Percentiles rank a stretch among this genome's conserved stretches.
These are phyloP conservation scores for Brachyalestes nurse DNA, from an alignment of 2,797 vertebrate species.

Conservation along the genomic window DNA sequence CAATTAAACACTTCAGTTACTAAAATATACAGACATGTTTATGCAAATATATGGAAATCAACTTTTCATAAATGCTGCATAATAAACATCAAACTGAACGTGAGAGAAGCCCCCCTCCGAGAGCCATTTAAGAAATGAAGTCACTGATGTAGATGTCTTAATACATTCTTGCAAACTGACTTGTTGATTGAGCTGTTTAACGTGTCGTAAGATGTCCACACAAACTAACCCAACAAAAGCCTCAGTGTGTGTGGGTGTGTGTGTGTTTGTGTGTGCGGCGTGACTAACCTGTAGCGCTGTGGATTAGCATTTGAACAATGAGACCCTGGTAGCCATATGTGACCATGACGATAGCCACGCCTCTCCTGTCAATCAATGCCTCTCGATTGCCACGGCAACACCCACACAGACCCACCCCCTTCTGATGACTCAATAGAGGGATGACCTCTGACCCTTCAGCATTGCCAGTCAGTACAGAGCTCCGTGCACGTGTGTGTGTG, in stretches of 20 bases:
- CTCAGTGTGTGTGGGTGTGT: slow-evolving; percentile 37
- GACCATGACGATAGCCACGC: slow-evolving; percentile 63
- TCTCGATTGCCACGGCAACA: slow-evolving; percentile 65
- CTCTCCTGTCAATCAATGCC: slow-evolving; percentile 65
- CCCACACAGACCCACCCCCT: slow-evolving; percentile 64
- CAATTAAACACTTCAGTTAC: slow-evolving; percentile 7
- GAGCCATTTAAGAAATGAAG: slow-evolving; percentile 44
- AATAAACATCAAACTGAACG: slow-evolving; percentile 23
- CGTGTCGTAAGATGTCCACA: slow-evolving; percentile 14
- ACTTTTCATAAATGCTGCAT: slow-evolving; percentile 16
- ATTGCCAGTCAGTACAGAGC: slow-evolving; percentile 54
- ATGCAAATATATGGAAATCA: slow-evolving; percentile 3
- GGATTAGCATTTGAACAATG: slow-evolving; percentile 74
- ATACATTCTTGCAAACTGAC: slow-evolving; percentile 20
- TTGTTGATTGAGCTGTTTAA: slow-evolving; percentile 54
- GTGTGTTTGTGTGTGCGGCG: slow-evolving; percentile 52
- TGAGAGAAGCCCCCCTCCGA: slow-evolving; percentile 17
- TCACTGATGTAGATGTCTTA: slow-evolving; percentile 33
- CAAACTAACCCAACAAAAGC: slow-evolving; percentile 40
- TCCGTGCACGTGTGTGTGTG: slow-evolving; percentile 25
- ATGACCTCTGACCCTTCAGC: slow-evolving; percentile 69
- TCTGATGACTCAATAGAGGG: slow-evolving; percentile 79
- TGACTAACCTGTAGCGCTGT: slow-evolving; percentile 59
- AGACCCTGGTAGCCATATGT: slow-evolving; percentile 62
- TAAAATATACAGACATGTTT: slow-evolving; percentile 1